Evolutionary conservation across 2,113 vertebrate species (phyloP), one percentile per base, ranked within the genome.

Genomic region (Odontophorus gujanensis): DNA sequence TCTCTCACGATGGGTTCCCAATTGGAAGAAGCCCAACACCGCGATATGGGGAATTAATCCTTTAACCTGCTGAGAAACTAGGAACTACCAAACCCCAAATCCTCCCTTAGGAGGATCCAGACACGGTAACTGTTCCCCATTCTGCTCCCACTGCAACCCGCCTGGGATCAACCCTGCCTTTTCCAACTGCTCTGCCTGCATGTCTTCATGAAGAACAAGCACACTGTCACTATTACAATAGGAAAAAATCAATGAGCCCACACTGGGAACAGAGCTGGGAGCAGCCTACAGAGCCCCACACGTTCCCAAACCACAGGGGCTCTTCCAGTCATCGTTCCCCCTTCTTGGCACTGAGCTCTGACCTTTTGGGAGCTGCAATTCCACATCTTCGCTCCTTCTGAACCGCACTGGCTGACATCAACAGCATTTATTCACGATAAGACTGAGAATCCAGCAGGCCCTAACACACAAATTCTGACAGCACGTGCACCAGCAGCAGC

Each of bases 401-500:
- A 13, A 25, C 57, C 0, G 0, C 42, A 76, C 61, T 65, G 11
- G 25, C 10, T 10, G 0, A 15, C 2, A 20, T 21, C 4, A 50
- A 24, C 3, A 53, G 14, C 16, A 6, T 78, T 38, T 15, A 25
- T 26, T 14, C 6, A 12, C 2, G 12, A 16, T 17, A 69, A 11
- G 1, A 63, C 25, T 1, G 2, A 40, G 19, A 4, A 3, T 43
- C 40, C 13, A 63, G 67, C 61, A 57, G 42, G 58, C 18, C 75
- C 36, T 22, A 18, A 77, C 13, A 43, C 32, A 25, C 36, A 69
- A 26, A 69, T 8, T 13, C 30, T 4, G 13, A 34, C 12, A 67
- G 40, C 1, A 0, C 6, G 2, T 6, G 1, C 7, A 58, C 22
- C 0, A 61, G 3, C 0, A 3, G 24, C 28, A 40, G 5, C 7